These are phyloP conservation scores for Tringa solitaria DNA, from an alignment of 2,113 vertebrate genomes.

Conservation along the genomic window DNA sequence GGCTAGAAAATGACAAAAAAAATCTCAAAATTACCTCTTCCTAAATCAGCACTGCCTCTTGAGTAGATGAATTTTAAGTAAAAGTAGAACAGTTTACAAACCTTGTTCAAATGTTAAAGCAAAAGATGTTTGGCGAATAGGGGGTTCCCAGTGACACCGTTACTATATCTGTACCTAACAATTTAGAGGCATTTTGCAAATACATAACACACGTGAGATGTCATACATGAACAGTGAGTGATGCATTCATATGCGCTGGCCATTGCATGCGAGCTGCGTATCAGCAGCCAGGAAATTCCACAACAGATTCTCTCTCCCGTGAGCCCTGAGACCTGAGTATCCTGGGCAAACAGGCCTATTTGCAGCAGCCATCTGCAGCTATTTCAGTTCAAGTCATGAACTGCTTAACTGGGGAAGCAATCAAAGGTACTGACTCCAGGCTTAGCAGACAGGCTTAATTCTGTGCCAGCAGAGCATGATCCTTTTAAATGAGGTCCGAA, in stretches of 20 bases:
- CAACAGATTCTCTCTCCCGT: background rate
- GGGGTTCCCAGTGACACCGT: background rate
- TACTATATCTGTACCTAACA: background rate
- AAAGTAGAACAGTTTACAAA: background rate
- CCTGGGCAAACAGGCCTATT: background rate
- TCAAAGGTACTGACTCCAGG: background rate
- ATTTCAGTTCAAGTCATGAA: constrained; percentile 32
- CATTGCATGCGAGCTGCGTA: fast-evolving
- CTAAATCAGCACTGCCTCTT: background rate
- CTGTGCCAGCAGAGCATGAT: background rate
- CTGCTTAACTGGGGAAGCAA: constrained; percentile 30
- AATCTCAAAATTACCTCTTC: background rate
- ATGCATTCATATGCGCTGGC: background rate
- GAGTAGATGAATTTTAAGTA: background rate
- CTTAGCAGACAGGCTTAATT: constrained; percentile 22
- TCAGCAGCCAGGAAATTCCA: background rate
- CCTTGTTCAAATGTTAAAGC: background rate
- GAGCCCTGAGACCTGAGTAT: background rate
- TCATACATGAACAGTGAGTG: background rate
- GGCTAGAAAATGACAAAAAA: background rate
- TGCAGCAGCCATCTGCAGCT: background rate
- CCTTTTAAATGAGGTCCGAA: background rate
- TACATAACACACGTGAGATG: fast-evolving
- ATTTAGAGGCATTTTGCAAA: background rate
- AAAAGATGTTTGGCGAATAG: background rate